These are phyloP conservation scores for Euura lappo DNA, from an alignment of 1,140 invertebrate species.

Conservation along the genomic window DNA sequence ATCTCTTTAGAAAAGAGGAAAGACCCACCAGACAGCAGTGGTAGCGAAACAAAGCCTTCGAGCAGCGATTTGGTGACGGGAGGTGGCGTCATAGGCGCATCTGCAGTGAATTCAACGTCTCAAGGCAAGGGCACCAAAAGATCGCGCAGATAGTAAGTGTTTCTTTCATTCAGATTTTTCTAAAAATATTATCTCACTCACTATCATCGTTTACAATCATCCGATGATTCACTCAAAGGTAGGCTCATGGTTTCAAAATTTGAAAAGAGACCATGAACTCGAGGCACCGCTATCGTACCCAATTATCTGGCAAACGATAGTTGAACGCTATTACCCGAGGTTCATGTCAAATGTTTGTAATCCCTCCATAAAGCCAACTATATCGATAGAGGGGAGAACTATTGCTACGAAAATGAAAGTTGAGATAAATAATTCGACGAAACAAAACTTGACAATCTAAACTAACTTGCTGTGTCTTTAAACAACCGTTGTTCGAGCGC, in stretches of 20 bases:
- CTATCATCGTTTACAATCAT: no score
- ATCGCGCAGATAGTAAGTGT: conserved; percentile 79
- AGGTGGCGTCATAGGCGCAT: conserved; percentile 58
- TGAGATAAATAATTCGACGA: no score
- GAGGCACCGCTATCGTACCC: no score
- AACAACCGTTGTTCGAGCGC: conserved; percentile 74
- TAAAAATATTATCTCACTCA: no score
- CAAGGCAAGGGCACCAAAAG: conserved; percentile 71
- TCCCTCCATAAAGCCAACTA: not conserved
- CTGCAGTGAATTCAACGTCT: conserved; percentile 64
- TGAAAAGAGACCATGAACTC: no score
- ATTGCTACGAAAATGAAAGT: not conserved
- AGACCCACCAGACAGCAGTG: conserved; percentile 75
- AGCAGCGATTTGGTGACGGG: conserved; percentile 62
- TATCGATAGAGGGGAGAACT: not conserved
- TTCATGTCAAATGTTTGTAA: no score
- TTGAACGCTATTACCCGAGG: no score
- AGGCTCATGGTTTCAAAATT: no score
- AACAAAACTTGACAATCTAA: conserved; percentile 19
- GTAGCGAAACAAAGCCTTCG: conserved; percentile 75
- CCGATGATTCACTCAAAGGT: no score
- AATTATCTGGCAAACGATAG: no score
- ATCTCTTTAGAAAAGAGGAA: conserved; percentile 82
- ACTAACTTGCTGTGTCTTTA: conserved; percentile 56
- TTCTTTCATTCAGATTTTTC: conserved; percentile 15